Conservation (phyloP, 2,797 vertebrate genomes). For the Tokudaia muenninki region DNA sequence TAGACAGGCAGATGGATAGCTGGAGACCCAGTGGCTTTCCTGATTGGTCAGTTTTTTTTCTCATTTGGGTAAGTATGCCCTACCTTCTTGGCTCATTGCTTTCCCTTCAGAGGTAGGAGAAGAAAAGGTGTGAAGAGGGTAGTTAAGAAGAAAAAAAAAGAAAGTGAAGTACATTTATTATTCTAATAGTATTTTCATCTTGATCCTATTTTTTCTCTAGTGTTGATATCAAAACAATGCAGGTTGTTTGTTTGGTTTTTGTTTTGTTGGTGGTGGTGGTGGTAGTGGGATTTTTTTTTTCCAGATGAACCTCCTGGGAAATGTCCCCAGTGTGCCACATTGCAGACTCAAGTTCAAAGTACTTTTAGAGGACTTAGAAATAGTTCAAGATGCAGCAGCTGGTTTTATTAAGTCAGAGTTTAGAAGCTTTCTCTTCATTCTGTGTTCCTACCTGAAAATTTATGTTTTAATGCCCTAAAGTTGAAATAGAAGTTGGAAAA, state of each 20-base stretch:
- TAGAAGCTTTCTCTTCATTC: neutral
- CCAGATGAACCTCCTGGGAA: neutral
- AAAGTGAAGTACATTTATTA: neutral
- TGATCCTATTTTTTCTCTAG: neutral
- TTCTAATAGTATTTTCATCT: neutral
- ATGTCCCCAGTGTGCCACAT: neutral
- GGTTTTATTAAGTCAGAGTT: constrained; percentile 6
- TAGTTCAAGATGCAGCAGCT: neutral
- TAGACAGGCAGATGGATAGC: neutral
- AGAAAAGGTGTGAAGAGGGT: neutral
- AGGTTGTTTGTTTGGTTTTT: neutral
- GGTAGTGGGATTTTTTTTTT: neutral
- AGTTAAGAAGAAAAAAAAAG: neutral
- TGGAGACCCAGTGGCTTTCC: constrained; percentile 30
- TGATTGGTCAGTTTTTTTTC: neutral
- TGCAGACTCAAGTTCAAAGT: neutral
- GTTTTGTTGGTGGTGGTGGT: neutral
- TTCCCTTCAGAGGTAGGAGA: constrained; percentile 1
- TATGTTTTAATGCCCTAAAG: constrained; percentile 41
- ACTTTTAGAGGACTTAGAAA: constrained; percentile 42
- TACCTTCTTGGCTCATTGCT: neutral
- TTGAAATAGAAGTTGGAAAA: constrained; percentile 45
- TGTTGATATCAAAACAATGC: neutral
- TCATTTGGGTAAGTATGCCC: neutral
- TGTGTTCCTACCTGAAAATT: constrained; percentile 24